Evolutionary conservation across 92 coral and sea anemone genomes (phyloP).

Genomic region (Parazoanthus atlanticus): DNA sequence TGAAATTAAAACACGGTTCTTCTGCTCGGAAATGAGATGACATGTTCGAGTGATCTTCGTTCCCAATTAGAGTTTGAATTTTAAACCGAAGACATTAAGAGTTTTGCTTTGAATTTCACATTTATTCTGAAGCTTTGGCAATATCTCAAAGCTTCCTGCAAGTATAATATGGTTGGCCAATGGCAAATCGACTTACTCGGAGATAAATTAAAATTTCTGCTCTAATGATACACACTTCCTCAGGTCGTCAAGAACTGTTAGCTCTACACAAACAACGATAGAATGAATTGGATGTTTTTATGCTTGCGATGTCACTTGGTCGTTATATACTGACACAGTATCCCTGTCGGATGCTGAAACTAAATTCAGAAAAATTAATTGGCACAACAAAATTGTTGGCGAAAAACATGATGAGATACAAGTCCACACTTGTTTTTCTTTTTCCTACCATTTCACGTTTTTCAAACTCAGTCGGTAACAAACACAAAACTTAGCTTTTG

Average conservation of each 20-base stretch:
- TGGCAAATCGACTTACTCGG: background rate
- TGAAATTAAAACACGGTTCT: background rate
- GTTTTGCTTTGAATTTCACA: background rate
- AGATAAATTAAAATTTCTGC: slow-evolving; percentile 18
- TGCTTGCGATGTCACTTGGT: background rate
- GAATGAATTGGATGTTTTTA: background rate
- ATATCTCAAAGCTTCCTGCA: slow-evolving; percentile 20
- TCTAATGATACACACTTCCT: slow-evolving; percentile 21
- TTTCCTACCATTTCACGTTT: background rate
- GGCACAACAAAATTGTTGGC: background rate
- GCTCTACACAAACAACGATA: background rate
- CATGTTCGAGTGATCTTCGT: background rate
- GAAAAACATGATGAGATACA: background rate
- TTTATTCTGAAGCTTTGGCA: slow-evolving; percentile 36
- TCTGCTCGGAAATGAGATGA: background rate
- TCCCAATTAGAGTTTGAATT: slow-evolving; percentile 47
- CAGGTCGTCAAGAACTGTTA: slow-evolving; percentile 18
- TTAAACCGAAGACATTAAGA: slow-evolving; percentile 7
- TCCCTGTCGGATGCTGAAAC: background rate
- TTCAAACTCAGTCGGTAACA: background rate
- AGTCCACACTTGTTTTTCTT: background rate
- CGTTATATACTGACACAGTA: background rate
- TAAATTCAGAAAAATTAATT: slow-evolving; percentile 4
- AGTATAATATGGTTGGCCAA: slow-evolving; percentile 13
- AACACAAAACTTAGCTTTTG: background rate